Base-by-base conservation (phyloP, 2,797 vertebrate species). In the Rhadinocentrus ornatus region DNA sequence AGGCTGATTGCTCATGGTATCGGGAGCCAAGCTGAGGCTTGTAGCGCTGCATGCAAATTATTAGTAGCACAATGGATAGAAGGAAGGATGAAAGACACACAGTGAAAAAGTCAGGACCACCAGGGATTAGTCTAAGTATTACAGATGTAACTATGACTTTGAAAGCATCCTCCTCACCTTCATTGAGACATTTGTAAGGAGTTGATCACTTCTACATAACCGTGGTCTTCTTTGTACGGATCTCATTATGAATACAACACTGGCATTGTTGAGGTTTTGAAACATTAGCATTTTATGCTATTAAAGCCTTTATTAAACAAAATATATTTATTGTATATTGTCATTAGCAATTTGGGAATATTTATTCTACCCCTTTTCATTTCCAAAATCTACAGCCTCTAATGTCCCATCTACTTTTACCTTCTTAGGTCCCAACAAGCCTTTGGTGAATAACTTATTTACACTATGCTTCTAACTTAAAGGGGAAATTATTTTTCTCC, bases 161-260 rank as follows among this genome's bases (percentile, higher is more conserved):
- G 53, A 56, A 71, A 75, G 70, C 27, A 56, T 75, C 72, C 56
- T 76, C 78, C 66, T 83, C 22, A 24, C 24, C 32, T 61, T 64
- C 22, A 32, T 39, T 22, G 31, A 18, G 34, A 44, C 46, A 32
- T 50, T 1, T 53, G 16, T 62, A 39, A 62, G 66, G 39, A 6
- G 6, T 53, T 27, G 24, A 53, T 15, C 24, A 53, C 12, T 27
- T 26, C 24, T 16, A 27, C 4, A 27, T 11, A 13, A 15, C 52
- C 27, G 26, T 27, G 60, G 44, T 58, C 18, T 41, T 29, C 13
- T 18, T 18, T n/a, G n/a, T 11, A 52, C 11, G 20, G 7, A 9
- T 50, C 3, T 24, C 8, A 4, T 22, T 24, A 11, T 9, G 22
- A 20, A 50, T n/a, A n/a, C 35, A 3, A 13, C 35, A 4, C 0